Conservation (phyloP, 2,113 vertebrate genomes). For the Neopipo cinnamomea region DNA sequence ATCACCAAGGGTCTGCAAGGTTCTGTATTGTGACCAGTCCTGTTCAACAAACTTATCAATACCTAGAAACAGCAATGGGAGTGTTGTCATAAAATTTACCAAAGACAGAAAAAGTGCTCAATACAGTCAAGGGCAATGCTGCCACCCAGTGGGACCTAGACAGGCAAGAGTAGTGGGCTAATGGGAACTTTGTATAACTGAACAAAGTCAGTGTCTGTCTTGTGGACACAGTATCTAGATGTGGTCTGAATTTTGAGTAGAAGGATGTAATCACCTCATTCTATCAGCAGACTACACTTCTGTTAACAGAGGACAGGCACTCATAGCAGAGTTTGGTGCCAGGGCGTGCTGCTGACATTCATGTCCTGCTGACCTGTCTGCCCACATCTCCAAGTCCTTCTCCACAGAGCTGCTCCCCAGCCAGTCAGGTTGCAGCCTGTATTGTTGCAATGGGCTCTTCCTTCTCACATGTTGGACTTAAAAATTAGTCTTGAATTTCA, state of each 20-base stretch:
- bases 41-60: not conserved
- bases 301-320: not conserved
- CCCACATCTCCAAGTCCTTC: not conserved
- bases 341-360: not conserved
- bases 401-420: not conserved
- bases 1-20: not conserved
- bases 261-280: not conserved
- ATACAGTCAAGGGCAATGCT: constrained; percentile 17
- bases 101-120: not conserved
- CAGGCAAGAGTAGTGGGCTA: not conserved
- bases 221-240: not conserved
- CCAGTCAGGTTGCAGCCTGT: not conserved
- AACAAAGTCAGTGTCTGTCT: not conserved
- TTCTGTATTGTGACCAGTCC: not conserved
- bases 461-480: not conserved
- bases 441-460: not conserved
- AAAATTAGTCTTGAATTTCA: not conserved
- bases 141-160: constrained; percentile 55
- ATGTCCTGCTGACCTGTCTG: not conserved
- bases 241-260: not conserved
- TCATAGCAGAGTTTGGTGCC: not conserved
- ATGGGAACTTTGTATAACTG: not conserved
- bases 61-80: not conserved
- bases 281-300: not conserved
- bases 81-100: not conserved